phyloP scores from a whole-genome alignment of 2,113 vertebrate species.

The Nyctereutes procyonoides region DNA sequence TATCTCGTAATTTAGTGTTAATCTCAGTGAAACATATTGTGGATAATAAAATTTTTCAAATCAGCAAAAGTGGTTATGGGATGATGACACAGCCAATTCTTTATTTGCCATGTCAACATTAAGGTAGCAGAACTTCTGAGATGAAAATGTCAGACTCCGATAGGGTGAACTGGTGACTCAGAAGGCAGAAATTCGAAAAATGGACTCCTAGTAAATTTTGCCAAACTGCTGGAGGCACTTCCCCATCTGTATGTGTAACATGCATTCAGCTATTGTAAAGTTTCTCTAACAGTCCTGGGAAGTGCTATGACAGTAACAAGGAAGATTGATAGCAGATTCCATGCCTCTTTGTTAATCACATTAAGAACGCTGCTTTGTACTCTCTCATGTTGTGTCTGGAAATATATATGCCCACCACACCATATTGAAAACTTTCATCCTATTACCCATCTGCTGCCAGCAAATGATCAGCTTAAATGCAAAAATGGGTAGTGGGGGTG shows the following conservation, averaged over 20 bases:
- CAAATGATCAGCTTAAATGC: constrained; percentile 68
- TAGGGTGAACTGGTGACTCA: constrained; percentile 23
- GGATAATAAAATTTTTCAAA: not conserved
- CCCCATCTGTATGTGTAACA: constrained; percentile 31
- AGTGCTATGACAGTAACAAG: constrained; percentile 32
- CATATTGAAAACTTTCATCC: constrained; percentile 56
- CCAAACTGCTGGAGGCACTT: not conserved
- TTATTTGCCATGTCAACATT: not conserved
- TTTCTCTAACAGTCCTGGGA: not conserved
- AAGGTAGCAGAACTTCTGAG: not conserved
- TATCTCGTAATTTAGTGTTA: not conserved
- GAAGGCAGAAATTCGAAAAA: constrained; percentile 56
- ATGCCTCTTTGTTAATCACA: constrained; percentile 68
- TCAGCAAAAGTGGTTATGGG: not conserved
- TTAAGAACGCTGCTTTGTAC: constrained; percentile 59
- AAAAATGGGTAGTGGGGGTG: constrained; percentile 19
- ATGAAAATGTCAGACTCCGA: not conserved
- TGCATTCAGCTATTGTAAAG: not conserved
- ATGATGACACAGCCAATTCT: not conserved
- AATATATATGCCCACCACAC: constrained; percentile 51
- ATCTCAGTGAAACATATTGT: not conserved
- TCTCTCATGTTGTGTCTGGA: constrained; percentile 65
- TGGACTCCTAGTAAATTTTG: not conserved
- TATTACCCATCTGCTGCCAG: constrained; percentile 79
- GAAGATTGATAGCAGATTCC: constrained; percentile 55